Percentiles rank a stretch among this genome's conserved stretches.
Conservation (phyloP, 2,888 invertebrate species). For the Zaprionus obscuricornis region DNA sequence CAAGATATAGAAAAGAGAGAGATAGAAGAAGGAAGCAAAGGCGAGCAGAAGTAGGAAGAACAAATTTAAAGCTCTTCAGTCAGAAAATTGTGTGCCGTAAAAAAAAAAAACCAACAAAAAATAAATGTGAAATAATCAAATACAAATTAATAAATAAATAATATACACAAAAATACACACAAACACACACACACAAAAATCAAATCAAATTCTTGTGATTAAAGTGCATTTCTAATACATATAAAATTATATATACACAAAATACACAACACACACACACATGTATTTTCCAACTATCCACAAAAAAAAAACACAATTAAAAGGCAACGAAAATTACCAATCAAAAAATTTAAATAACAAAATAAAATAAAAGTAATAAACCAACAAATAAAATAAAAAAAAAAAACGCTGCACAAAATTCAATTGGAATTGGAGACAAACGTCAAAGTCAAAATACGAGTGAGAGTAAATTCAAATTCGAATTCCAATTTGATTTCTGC, state of each 20-base stretch:
- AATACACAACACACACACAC: constrained; percentile 17
- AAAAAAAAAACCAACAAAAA: constrained; percentile 14
- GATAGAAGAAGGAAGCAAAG: neutral
- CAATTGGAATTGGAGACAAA: constrained; percentile 21
- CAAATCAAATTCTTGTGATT: constrained; percentile 77
- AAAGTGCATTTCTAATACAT: constrained; percentile 76
- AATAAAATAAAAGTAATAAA: no score
- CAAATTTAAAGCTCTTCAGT: constrained; percentile 35
- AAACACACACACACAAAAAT: constrained; percentile 38
- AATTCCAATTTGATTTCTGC: constrained; percentile 39
- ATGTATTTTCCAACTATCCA: constrained; percentile 35
- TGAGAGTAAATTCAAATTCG: constrained; percentile 13
- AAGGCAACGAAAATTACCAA: constrained; percentile 35
- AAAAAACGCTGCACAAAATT: constrained; percentile 35
- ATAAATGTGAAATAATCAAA: constrained; percentile 41
- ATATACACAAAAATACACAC: constrained; percentile 17
- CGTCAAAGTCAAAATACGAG: constrained; percentile 29
- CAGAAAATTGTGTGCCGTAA: constrained; percentile 60
- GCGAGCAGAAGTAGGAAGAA: neutral
- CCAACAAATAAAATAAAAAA: no score
- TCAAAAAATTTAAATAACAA: neutral
- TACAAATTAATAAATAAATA: constrained; percentile 28
- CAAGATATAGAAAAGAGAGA: constrained; percentile 8
- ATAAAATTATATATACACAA: constrained; percentile 41
- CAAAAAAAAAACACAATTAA: constrained; percentile 30